Base-by-base conservation (phyloP, 2,888 invertebrate species). In the Ligdia adustata region DNA sequence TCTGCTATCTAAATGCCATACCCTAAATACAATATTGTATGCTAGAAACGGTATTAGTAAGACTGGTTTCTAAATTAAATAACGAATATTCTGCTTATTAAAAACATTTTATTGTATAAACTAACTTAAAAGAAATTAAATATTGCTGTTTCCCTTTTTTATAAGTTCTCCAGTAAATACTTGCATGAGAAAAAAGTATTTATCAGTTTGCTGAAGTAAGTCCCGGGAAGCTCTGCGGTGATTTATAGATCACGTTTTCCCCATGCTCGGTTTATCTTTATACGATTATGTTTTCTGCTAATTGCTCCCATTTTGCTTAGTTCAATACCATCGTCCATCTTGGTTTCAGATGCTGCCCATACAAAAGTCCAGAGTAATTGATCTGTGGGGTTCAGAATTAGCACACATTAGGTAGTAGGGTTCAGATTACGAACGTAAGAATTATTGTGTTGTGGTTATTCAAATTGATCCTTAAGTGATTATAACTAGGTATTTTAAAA, bases 171-270 rank as follows among this genome's bases (percentile, higher is more conserved):
- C 11, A 22, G 18, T 35, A 27, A 31, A 15, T 26, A 27, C 26
- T 26, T 32, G 12, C 40, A 34, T 34, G 29, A 40, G 39, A 34
- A 46, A 39, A 39, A 37, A 53, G 37, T 22, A 28, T 44, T 39
- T 44, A 57, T 51, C 52, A 53, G 53, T 44, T 53, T 29, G 38
- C 38, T 22, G 9, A 27, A 44, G 47, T 38, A 43, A 16, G 41
- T 16, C 31, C 20, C 32, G 20, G 9, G 27, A 37, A 48, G 15
- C 39, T 26, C 38, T 35, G 32, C 50, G 34, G 48, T 60, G 55
- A 48, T 60, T 57, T 60, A 60, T 57, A 48, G 57, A 44, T 57
- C 59, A 60, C 59, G 59, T 60, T 60, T 59, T 51, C 49, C 46
- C 31, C 48, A 47, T 45, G 47, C 48, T 43, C 52, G 53, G 29